Evolutionary conservation across 2,797 vertebrate species (phyloP), one percentile per base, ranked within the genome.

Genomic region (Chelonia mydas): DNA sequence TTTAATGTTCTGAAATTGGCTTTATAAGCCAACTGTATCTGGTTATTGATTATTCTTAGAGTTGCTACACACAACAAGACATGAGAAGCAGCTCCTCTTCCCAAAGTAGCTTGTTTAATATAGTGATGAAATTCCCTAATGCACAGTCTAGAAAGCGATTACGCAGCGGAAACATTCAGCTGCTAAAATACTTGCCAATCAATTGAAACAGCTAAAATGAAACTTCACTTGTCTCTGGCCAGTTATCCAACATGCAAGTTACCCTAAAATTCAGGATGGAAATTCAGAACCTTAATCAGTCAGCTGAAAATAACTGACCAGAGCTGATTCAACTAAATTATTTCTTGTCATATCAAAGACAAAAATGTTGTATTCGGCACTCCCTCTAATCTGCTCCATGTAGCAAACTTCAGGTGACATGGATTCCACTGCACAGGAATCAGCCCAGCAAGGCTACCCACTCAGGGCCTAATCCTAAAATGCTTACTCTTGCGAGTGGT

Each of bases 11-110:
- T 90, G 9, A 88, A 88, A 82, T 47, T 94, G 81, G 47, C 47
- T 92, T 95, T 96, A 87, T 81, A 41, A 41, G 41, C 41, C 41
- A 41, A 72, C 31, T 21, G 11, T 84, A 65, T 91, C 90, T 96
- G 86, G 79, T 47, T 93, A 83, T 79, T 94, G 94, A 91, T 95
- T 89, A 41, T 45, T 81, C 68, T 50, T 79, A 81, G n/a, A 11
- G 77, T 47, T 82, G 15, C 37, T 83, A 21, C 15, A 76, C 50
- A 88, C 57, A 89, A 45, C 2, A 9, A 72, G 27, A 68, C 37
- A 47, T 8, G 41, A 84, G 50, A 85, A 95, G 82, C 51, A 92
- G n/a, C 47, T 91, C 82, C 86, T 84, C 81, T 79, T 87, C 54
- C 84, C 57, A 87, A 79, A 92, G 6, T 41, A 77, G 27, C 47